These are phyloP conservation scores for Oxycera nigricornis DNA, from an alignment of 2,888 invertebrate genomes.

Conservation along the genomic window DNA sequence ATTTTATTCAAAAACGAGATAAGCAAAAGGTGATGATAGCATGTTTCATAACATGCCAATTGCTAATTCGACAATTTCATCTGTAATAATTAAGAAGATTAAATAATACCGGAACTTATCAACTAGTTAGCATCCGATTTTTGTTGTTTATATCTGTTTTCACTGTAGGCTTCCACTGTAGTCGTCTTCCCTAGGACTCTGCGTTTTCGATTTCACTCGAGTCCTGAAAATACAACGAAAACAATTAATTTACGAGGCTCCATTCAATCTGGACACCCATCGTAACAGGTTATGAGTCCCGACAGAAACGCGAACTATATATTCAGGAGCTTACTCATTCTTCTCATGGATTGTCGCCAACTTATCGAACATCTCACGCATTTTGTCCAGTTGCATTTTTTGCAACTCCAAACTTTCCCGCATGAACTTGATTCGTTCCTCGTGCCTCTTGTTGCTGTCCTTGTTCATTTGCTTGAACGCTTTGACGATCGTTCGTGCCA, in stretches of 20 bases:
- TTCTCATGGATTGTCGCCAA: slow-evolving; percentile 7
- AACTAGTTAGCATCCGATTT: background rate
- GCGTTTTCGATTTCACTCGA: no score
- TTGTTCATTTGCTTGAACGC: slow-evolving; percentile 34
- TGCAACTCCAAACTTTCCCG: slow-evolving; percentile 32
- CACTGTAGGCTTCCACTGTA: background rate
- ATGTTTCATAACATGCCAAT: background rate
- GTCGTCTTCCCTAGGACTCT: no score
- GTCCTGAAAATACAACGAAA: no score
- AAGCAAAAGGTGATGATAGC: no score
- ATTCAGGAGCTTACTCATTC: slow-evolving; percentile 22
- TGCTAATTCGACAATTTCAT: background rate
- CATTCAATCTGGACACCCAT: no score
- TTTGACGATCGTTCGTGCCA: slow-evolving; percentile 6
- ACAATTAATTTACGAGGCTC: no score
- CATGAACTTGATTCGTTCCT: slow-evolving; percentile 34
- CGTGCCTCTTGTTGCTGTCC: slow-evolving; percentile 25
- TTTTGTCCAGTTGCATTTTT: slow-evolving; percentile 25
- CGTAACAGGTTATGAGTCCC: no score
- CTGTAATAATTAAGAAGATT: background rate
- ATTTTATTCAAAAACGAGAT: no score
- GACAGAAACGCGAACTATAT: background rate
- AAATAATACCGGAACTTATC: background rate
- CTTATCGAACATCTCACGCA: slow-evolving; percentile 31
- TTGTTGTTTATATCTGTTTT: background rate